Percentiles rank a stretch among this genome's conserved stretches.
phyloP scores from a whole-genome alignment of 2,797 vertebrate species.

The Molossus molossus region DNA sequence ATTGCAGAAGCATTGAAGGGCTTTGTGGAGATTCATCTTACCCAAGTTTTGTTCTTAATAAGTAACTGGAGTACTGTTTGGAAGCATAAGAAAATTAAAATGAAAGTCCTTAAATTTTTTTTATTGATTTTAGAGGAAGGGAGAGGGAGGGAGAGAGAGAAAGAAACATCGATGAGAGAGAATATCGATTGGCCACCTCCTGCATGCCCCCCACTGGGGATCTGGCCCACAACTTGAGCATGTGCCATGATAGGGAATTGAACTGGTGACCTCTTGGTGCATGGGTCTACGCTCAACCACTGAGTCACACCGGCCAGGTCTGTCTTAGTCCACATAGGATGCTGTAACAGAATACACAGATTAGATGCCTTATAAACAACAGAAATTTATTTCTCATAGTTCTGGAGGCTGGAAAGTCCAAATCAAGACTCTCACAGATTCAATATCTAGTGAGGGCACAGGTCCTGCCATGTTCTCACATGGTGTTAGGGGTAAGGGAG shows the following conservation, averaged over 20 bases:
- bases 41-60: neutral
- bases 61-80: neutral
- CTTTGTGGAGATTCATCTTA: neutral
- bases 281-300: too few species aligned
- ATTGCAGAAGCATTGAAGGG: neutral
- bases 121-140: too few species aligned
- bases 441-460: neutral
- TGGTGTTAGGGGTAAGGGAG: neutral
- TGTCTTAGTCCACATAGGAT: neutral
- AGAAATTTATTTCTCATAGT: neutral
- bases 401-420: neutral
- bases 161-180: too few species aligned
- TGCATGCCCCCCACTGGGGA: too few species aligned
- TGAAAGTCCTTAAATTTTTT: neutral
- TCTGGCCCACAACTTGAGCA: too few species aligned
- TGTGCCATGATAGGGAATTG: too few species aligned
- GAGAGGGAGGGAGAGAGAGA: too few species aligned
- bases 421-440: neutral
- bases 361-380: neutral
- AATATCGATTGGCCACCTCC: too few species aligned
- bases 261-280: too few species aligned
- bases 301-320: too few species aligned
- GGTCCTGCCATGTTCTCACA: neutral
- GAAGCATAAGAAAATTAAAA: constrained; percentile 10
- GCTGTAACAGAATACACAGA: neutral